Evolutionary conservation across 2,113 vertebrate genomes (phyloP).

Genomic region (Semicossyphus pulcher): DNA sequence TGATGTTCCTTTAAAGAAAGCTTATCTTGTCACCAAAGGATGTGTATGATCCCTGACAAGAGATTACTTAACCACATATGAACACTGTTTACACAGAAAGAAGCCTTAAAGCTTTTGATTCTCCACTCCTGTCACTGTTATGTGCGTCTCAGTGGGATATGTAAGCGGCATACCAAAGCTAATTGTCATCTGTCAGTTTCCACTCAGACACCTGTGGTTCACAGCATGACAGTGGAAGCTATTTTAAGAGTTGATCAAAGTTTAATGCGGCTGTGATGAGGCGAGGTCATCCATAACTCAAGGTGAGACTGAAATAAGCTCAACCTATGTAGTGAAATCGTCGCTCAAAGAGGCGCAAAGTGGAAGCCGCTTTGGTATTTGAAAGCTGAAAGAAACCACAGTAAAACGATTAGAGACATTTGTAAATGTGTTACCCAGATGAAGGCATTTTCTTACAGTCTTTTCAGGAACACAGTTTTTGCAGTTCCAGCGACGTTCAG

Average conservation of each 20-base stretch:
- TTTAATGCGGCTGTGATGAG: not conserved
- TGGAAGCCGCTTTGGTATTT: not conserved
- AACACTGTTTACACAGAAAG: not conserved
- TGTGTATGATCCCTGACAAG: not conserved
- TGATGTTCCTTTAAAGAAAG: constrained; percentile 15
- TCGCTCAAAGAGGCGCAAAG: not conserved
- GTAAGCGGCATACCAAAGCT: not conserved
- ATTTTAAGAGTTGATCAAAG: constrained; percentile 37
- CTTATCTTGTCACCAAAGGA: constrained; percentile 3
- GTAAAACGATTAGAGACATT: constrained; percentile 7
- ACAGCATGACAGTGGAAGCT: not conserved
- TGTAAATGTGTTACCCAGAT: constrained; percentile 6
- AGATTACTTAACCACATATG: not conserved
- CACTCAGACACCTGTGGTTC: constrained; percentile 27
- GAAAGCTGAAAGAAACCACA: constrained; percentile 4
- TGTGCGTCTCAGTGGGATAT: constrained; percentile 1
- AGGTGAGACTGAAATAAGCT: constrained; percentile 10
- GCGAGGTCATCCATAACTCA: not conserved
- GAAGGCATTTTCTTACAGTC: not conserved
- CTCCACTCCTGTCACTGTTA: not conserved
- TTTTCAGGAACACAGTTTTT: constrained; percentile 11
- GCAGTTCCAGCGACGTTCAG: constrained; percentile 16
- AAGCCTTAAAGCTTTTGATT: constrained; percentile 2
- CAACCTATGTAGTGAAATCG: not conserved
- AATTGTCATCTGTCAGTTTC: constrained; percentile 33